These are phyloP conservation scores for Anas georgica DNA, from an alignment of 2,797 vertebrate species.

Conservation along the genomic window DNA sequence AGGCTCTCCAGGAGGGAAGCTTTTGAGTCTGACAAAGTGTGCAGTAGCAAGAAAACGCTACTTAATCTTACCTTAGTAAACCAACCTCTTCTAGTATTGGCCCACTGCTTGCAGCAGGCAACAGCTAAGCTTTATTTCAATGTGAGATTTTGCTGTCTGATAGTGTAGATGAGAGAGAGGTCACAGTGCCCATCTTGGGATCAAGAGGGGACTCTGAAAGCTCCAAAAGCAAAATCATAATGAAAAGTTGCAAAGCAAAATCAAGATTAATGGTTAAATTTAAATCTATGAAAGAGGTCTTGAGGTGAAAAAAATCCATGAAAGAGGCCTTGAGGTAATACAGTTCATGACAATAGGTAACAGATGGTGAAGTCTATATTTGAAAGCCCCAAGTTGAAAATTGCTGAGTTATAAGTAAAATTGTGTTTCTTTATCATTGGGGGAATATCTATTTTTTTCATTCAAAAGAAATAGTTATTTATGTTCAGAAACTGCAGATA, in stretches of 20 bases:
- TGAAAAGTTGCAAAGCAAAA: not conserved
- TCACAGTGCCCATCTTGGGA: not conserved
- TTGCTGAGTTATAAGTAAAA: not conserved
- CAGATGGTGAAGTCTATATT: not conserved
- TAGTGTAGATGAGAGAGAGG: fast-evolving
- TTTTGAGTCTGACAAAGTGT: not conserved
- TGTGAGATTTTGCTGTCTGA: not conserved
- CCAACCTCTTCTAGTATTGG: not conserved
- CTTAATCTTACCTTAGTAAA: not conserved
- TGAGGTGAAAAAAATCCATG: not conserved
- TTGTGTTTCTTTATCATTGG: not conserved
- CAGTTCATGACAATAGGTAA: not conserved
- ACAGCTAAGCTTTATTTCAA: not conserved
- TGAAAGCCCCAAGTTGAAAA: not conserved
- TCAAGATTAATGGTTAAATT: not conserved
- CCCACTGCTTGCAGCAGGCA: not conserved
- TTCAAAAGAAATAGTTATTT: not conserved
- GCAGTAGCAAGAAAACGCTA: not conserved
- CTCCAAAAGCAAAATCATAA: not conserved
- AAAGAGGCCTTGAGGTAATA: not conserved
- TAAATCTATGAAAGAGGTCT: not conserved
- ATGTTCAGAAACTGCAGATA: not conserved
- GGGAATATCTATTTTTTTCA: not conserved
- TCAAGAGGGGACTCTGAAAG: not conserved
- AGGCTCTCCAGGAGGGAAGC: not conserved